phyloP scores from a whole-genome alignment of 2,888 invertebrate species.

The Ischnus inquisitorius region DNA sequence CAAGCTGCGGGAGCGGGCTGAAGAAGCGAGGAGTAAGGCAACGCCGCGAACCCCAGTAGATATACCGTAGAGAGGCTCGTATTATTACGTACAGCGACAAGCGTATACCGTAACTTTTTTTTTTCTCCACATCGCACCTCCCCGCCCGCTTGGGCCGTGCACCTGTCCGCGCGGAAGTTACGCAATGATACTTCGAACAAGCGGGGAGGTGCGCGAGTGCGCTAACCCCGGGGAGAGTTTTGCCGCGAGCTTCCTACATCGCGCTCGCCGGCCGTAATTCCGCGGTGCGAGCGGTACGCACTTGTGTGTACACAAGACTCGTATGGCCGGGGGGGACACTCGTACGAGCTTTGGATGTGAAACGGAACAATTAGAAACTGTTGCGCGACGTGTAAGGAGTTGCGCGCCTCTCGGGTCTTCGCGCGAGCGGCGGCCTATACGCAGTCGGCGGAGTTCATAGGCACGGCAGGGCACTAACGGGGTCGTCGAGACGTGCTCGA shows the following conservation, averaged over 20 bases:
- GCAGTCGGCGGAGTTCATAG: conserved; percentile 2
- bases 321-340: conserved; percentile 44
- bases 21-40: conserved; percentile 14
- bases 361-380: conserved; percentile 76
- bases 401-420: conserved; percentile 12
- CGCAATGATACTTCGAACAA: conserved; percentile 63
- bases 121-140: conserved; percentile 28
- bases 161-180: conserved; percentile 68
- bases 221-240: conserved; percentile 53
- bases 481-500: conserved; percentile 61
- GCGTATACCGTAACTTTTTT: conserved; percentile 61
- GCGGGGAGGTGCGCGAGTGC: conserved; percentile 57
- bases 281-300: conserved; percentile 48
- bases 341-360: conserved; percentile 61
- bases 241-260: conserved; percentile 54
- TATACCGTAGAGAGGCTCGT: conserved; percentile 49
- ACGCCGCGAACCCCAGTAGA: conserved; percentile 36
- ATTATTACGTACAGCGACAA: conserved; percentile 63
- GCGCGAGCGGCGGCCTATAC: not conserved
- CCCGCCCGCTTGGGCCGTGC: conserved; percentile 7
- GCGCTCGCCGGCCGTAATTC: conserved; percentile 32
- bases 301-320: not conserved
- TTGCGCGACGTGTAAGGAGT: conserved; percentile 69
- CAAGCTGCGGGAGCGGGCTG: conserved; percentile 40
- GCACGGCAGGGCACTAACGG: conserved; percentile 64